Evolutionary conservation across 2,113 vertebrate species (phyloP).

Genomic region (Elaphurus davidianus): DNA sequence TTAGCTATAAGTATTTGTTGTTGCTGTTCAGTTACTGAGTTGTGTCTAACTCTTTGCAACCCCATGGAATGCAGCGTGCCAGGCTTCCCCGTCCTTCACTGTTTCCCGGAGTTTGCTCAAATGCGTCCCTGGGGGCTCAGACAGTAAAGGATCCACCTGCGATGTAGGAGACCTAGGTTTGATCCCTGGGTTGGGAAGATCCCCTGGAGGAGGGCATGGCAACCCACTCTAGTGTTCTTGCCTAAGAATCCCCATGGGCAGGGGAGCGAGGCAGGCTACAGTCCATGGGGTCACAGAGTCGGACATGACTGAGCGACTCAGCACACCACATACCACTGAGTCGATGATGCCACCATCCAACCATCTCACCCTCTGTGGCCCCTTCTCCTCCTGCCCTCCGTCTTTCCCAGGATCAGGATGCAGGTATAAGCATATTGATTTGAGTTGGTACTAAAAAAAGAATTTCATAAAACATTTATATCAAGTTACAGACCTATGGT

Average conservation of each 20-base stretch:
- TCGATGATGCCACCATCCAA: accelerated
- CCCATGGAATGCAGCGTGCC: background rate
- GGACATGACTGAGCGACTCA: accelerated
- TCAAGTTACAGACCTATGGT: background rate
- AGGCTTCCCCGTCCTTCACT: background rate
- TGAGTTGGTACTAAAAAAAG: background rate
- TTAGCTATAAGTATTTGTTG: background rate
- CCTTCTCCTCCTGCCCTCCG: background rate
- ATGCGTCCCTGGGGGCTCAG: background rate
- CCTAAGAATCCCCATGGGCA: too few relatives aligned
- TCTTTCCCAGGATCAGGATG: background rate
- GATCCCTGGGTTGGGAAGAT: background rate
- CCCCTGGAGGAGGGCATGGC: background rate
- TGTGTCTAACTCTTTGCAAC: background rate
- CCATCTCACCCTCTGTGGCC: background rate
- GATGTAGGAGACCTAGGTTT: background rate
- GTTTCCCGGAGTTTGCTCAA: background rate
- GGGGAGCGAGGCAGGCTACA: background rate
- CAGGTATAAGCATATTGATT: background rate
- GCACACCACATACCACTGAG: accelerated
- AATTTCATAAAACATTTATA: background rate
- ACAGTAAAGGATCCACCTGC: background rate
- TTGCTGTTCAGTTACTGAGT: background rate
- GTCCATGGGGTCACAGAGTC: background rate
- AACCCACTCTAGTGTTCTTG: background rate